A percentile compares a stretch with the other conserved stretches of the same genome.
phyloP scores from a whole-genome alignment of 2,888 invertebrate species.

The Isotomurus palustris region DNA sequence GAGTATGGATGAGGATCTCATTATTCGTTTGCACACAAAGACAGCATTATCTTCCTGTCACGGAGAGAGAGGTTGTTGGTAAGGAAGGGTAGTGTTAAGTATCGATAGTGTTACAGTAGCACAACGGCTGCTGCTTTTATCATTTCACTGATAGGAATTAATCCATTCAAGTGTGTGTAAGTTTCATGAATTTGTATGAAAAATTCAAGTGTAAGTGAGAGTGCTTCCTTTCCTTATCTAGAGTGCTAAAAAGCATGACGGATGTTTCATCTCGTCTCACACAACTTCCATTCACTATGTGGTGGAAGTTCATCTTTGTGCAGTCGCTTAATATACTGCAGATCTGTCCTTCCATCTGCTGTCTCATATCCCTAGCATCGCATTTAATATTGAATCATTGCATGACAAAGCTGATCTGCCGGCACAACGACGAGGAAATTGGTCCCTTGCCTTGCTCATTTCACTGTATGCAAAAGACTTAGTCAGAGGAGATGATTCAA shows the following conservation, averaged over 20 bases:
- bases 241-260: constrained; percentile 16
- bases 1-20: too few relatives aligned
- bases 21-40: neutral
- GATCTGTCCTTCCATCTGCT: neutral
- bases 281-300: neutral
- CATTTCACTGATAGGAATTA: constrained; percentile 9
- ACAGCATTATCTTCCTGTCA: constrained; percentile 1
- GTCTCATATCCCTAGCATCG: neutral
- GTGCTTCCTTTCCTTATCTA: constrained; percentile 5
- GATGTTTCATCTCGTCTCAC: neutral
- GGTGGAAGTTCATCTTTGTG: neutral
- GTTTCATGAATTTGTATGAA: constrained; percentile 15
- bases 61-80: neutral
- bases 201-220: constrained; percentile 9
- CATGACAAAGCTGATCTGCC: too few relatives aligned
- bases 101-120: too few relatives aligned
- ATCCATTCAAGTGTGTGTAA: constrained; percentile 13
- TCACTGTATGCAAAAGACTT: too few relatives aligned
- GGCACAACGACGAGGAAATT: too few relatives aligned
- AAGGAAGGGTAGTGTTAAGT: neutral
- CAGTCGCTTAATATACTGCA: neutral
- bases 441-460: too few relatives aligned
- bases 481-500: too few relatives aligned
- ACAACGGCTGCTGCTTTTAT: constrained; percentile 11
- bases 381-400: neutral